Conservation (phyloP, 2,888 invertebrate species). For the Didymodactylos carnosus region DNA sequence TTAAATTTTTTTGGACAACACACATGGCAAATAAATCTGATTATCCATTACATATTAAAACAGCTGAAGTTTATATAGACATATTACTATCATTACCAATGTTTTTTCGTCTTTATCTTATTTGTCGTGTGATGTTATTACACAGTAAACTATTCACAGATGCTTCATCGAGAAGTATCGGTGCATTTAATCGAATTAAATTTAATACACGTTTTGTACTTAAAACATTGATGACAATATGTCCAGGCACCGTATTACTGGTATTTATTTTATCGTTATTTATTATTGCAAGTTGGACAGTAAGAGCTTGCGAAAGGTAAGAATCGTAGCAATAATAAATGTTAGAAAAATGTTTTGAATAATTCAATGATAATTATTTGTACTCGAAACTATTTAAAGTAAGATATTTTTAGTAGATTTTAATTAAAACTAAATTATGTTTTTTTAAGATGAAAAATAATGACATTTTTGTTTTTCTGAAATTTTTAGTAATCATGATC, state of each 20-base stretch:
- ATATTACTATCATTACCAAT: conserved; percentile 91
- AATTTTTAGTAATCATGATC: conserved; percentile 8
- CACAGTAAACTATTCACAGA: conserved; percentile 99
- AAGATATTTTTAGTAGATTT: too few species aligned
- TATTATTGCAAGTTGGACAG: conserved; percentile 97
- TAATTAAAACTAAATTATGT: not conserved
- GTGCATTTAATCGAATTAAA: conserved; percentile 35
- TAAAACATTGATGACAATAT: conserved; percentile 98
- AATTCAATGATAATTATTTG: too few species aligned
- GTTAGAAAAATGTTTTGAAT: too few species aligned
- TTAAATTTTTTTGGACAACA: conserved; percentile 85
- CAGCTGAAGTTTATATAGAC: conserved; percentile 41
- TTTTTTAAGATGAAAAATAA: not conserved
- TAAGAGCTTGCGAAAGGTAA: conserved; percentile 94
- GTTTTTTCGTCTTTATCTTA: conserved; percentile 96
- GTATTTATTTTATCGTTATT: conserved; percentile 98
- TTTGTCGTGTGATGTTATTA: conserved; percentile 94
- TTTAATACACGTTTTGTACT: conserved; percentile 76
- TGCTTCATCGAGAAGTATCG: conserved; percentile 73
- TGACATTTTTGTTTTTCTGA: too few species aligned
- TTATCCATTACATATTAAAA: conserved; percentile 16
- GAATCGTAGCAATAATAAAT: conserved; percentile 5
- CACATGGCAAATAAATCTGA: conserved; percentile 17
- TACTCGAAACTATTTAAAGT: too few species aligned
- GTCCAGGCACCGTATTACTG: conserved; percentile 85